Evolutionary conservation across 2,113 vertebrate genomes (phyloP).

Genomic region (Tachycineta bicolor): DNA sequence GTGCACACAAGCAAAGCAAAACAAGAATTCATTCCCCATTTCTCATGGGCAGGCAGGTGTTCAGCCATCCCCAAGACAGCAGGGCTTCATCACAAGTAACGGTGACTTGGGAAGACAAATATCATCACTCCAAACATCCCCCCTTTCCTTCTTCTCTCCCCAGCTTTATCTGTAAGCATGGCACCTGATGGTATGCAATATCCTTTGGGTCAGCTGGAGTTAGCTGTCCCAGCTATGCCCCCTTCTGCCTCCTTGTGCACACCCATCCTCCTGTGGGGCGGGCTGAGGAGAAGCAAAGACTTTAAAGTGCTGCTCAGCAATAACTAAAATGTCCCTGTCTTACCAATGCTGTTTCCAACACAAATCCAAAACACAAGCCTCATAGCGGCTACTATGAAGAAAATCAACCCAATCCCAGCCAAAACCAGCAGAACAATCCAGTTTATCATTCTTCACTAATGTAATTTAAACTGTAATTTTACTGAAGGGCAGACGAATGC

Average conservation of each 20-base stretch:
- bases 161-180: not conserved
- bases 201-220: accelerated
- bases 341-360: not conserved
- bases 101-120: not conserved
- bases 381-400: not conserved
- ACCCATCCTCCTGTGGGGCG: accelerated
- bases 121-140: accelerated
- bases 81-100: accelerated
- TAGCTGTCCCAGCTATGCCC: not conserved
- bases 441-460: not conserved
- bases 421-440: not conserved
- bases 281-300: not conserved
- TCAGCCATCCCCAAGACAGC: not conserved
- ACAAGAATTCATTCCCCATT: not conserved
- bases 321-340: not conserved
- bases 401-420: not conserved
- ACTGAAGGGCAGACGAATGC: not conserved
- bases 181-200: not conserved
- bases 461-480: not conserved
- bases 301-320: not conserved
- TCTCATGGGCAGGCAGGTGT: not conserved
- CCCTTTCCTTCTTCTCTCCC: not conserved
- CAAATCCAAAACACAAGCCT: not conserved
- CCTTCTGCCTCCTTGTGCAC: not conserved
- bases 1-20: not conserved